Percentiles rank a stretch among this genome's conserved stretches.
These are phyloP conservation scores for Siniperca obscura DNA, from an alignment of 2,797 vertebrate genomes.

Conservation along the genomic window DNA sequence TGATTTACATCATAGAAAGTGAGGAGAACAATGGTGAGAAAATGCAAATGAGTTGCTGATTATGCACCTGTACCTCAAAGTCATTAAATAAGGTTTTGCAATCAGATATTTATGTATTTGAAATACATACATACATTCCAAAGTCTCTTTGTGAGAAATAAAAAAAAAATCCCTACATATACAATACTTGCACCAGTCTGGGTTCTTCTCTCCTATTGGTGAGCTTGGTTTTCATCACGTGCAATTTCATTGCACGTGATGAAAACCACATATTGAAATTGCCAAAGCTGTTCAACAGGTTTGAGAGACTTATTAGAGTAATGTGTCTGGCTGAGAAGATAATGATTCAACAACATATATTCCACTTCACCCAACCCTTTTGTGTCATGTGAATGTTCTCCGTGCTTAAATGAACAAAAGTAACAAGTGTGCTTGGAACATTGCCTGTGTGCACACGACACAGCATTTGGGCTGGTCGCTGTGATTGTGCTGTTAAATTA, in stretches of 20 bases:
- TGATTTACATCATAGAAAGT: background rate
- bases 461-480: background rate
- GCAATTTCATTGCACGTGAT: too few relatives aligned
- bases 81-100: background rate
- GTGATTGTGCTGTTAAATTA: background rate
- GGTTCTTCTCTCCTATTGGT: background rate
- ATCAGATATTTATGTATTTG: background rate
- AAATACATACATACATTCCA: background rate
- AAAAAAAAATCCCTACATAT: background rate
- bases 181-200: background rate
- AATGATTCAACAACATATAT: constrained; percentile 1
- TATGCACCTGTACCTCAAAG: background rate
- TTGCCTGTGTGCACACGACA: background rate
- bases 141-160: background rate
- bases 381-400: background rate
- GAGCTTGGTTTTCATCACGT: background rate
- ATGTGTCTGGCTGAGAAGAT: constrained; percentile 5
- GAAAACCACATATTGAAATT: background rate
- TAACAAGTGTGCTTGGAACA: background rate
- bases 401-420: background rate
- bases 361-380: background rate
- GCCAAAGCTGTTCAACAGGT: background rate
- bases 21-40: background rate
- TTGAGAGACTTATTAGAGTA: background rate
- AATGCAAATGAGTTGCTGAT: constrained; percentile 1